These are phyloP conservation scores for Pionites leucogaster DNA, from an alignment of 2,113 vertebrate species.

Conservation along the genomic window DNA sequence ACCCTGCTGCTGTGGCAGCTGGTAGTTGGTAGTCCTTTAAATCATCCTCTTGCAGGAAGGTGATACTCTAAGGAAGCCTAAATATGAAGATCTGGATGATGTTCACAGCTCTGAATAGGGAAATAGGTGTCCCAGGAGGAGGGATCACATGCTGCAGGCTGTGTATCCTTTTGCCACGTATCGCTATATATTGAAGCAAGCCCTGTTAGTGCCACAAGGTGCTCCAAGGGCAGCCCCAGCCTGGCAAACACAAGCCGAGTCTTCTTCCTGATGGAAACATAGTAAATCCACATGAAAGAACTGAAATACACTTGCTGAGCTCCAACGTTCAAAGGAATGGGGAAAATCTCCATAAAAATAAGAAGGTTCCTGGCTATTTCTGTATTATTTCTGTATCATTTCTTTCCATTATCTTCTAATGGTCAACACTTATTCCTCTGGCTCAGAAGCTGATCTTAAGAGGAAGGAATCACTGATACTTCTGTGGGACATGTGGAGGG, in stretches of 20 bases:
- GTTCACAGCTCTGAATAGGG: neutral
- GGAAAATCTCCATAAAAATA: neutral
- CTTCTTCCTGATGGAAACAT: neutral
- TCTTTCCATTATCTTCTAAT: neutral
- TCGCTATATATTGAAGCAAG: neutral
- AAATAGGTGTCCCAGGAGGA: neutral
- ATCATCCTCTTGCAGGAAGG: neutral
- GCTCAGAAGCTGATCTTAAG: neutral
- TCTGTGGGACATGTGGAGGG: neutral
- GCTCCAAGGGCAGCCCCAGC: neutral
- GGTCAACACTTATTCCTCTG: neutral
- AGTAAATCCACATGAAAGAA: neutral
- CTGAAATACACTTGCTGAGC: neutral
- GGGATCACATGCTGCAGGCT: neutral
- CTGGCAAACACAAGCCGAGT: neutral
- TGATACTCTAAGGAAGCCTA: neutral
- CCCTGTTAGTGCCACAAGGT: rapidly evolving
- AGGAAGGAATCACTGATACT: neutral
- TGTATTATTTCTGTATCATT: neutral
- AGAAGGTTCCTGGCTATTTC: neutral
- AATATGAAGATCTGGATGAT: neutral
- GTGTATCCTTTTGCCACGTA: rapidly evolving
- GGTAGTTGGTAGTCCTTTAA: neutral
- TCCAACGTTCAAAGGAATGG: neutral
- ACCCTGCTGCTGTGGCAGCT: neutral